Base-by-base conservation (phyloP, 2,888 invertebrate genomes). In the Heliconius erato region DNA sequence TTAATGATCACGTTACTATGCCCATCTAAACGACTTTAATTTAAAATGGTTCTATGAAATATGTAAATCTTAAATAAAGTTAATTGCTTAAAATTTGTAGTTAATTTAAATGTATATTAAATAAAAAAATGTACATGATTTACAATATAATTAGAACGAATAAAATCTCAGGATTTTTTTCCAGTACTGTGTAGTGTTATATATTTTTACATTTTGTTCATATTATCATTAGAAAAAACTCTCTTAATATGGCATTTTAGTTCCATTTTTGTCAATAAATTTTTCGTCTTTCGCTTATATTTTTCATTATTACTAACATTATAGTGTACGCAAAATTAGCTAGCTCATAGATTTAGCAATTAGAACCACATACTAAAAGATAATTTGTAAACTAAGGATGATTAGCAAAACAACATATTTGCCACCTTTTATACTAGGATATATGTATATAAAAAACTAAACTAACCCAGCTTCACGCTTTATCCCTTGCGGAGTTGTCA, bases 1-100 rank as follows among this genome's bases (percentile, higher is more conserved):
- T 91, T 91, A 91, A 91, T 88, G 91, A 89, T 85, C 88, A 88
- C 89, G 92, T 92, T 92, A 87, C 91, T 88, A 90, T 88, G 92
- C 89, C 26, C 14, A 23, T 74, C 44, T 40, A 63, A 59, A 28
- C n/a, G 68, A 28, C 35, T 85, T 86, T 80, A 78, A 83, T 81
- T 83, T 84, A 32, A 84, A 87, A n/a, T 74, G 12, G 19, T 32
- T 74, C 23, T 32, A 32, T 23, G 12, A 74, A 32, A 74, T 54
- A 12, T 74, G 54, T 54, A 54, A 44, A 54, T 49, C 7, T 71
- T 71, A 71, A n/a, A 26, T 69, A 7, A 44, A n/a, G 63, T n/a
- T 0, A 54, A 54, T 23, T 54, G 7, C 9, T 54, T 54, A 6
- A 54, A 23, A 54, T 23, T 63, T 63, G n/a, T n/a, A 63, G n/a